Conservation (phyloP, 1,140 invertebrate species). For the Drosophila tsacasi region DNA sequence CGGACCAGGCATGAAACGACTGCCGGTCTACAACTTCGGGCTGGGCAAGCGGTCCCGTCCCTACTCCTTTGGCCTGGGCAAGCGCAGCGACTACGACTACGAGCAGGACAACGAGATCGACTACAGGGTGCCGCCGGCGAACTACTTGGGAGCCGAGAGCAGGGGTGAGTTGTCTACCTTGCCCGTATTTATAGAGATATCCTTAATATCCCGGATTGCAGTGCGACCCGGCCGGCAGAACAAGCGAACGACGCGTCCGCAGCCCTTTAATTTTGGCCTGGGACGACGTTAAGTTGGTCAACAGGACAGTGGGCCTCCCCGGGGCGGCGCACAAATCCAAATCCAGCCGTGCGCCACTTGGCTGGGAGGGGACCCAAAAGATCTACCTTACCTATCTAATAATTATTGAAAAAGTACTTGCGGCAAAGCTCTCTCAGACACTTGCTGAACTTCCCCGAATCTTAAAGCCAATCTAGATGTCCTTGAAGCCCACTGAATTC, state of each 20-base stretch:
- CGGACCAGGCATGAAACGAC: constrained; percentile 74
- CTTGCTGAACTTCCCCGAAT: constrained; percentile 28
- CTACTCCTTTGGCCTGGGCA: constrained; percentile 84
- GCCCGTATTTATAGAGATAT: neutral
- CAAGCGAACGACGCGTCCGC: constrained; percentile 68
- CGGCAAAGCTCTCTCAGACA: constrained; percentile 41
- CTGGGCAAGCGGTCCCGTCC: constrained; percentile 81
- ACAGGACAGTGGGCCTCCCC: neutral
- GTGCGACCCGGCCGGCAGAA: constrained; percentile 48
- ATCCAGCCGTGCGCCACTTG: constrained; percentile 58
- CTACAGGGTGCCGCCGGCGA: constrained; percentile 55
- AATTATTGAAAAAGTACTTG: constrained; percentile 40
- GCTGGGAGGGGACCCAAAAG: neutral
- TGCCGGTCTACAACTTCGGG: constrained; percentile 84
- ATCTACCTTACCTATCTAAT: constrained; percentile 4
- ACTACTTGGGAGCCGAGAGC: constrained; percentile 44
- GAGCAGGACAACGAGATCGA: constrained; percentile 67
- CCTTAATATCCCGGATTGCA: constrained; percentile 17
- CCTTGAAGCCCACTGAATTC: constrained; percentile 28
- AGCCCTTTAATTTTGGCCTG: constrained; percentile 76
- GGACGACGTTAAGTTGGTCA: constrained; percentile 68
- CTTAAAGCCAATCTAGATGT: constrained; percentile 57
- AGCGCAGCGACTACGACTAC: constrained; percentile 75
- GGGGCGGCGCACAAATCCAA: constrained; percentile 39
- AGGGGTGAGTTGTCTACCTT: constrained; percentile 16